A percentile compares a stretch with the other conserved stretches of the same genome.
Evolutionary conservation across 1,140 invertebrate genomes (phyloP).

Genomic region (Papilio machaon): DNA sequence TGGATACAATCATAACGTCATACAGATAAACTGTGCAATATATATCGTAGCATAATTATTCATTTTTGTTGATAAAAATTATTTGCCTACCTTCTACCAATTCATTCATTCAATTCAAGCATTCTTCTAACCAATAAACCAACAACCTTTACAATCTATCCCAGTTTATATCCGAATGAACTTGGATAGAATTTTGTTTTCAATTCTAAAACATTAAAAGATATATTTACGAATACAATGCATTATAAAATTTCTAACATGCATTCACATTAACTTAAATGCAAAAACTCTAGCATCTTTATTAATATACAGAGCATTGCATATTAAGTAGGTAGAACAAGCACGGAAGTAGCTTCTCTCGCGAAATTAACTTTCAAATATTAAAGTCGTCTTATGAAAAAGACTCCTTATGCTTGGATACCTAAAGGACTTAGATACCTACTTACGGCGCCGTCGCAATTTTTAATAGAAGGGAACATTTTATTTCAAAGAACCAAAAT

Average conservation of each 20-base stretch:
- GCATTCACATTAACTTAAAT: too few species aligned
- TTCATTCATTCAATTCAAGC: too few species aligned
- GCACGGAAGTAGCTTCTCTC: slow-evolving; percentile 31
- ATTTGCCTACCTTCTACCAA: too few species aligned
- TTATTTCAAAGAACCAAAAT: neutral
- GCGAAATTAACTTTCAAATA: slow-evolving; percentile 40
- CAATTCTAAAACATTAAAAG: too few species aligned
- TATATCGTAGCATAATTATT: neutral
- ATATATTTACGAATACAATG: too few species aligned
- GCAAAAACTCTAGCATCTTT: neutral
- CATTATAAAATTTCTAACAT: too few species aligned
- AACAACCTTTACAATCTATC: too few species aligned
- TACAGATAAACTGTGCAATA: neutral
- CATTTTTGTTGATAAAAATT: too few species aligned
- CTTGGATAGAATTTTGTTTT: too few species aligned
- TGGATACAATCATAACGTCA: neutral
- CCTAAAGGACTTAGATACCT: slow-evolving; percentile 36
- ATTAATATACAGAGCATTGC: slow-evolving; percentile 30
- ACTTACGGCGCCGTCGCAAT: slow-evolving; percentile 25
- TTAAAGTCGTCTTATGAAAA: slow-evolving; percentile 38
- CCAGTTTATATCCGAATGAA: too few species aligned
- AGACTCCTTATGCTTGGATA: slow-evolving; percentile 26
- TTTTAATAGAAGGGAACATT: slow-evolving; percentile 27
- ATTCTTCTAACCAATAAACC: too few species aligned
- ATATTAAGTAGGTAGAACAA: slow-evolving; percentile 35